Evolutionary conservation across 2,113 vertebrate species (phyloP).

Genomic region (Gallinago paraguaiae): DNA sequence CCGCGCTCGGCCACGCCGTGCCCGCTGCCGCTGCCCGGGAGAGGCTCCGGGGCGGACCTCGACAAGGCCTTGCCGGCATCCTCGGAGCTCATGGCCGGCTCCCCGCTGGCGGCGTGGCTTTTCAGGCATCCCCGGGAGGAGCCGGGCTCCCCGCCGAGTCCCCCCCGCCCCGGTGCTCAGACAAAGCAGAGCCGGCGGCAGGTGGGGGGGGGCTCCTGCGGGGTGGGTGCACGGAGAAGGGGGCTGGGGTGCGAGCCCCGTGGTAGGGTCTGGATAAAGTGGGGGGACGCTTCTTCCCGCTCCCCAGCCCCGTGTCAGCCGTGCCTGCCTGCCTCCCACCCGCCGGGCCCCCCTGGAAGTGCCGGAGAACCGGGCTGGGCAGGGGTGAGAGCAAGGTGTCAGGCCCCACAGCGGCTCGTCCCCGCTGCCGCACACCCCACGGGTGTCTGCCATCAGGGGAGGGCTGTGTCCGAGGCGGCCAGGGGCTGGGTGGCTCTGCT

Average conservation of each 20-base stretch:
- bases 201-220: constrained; percentile 26
- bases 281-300: not conserved
- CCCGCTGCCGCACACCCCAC: rapidly evolving
- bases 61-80: not conserved
- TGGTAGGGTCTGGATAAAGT: not conserved
- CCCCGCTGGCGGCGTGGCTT: not conserved
- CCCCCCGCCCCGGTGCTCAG: not conserved
- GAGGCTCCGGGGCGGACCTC: not conserved
- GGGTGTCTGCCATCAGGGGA: not conserved
- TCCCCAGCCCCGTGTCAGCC: not conserved
- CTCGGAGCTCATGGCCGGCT: not conserved
- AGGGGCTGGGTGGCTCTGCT: not conserved
- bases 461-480: rapidly evolving
- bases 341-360: not conserved
- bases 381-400: not conserved
- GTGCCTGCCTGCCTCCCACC: not conserved
- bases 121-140: not conserved
- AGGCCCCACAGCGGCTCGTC: not conserved
- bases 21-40: not conserved
- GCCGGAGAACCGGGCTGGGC: not conserved
- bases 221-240: constrained; percentile 25
- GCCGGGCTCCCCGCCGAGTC: not conserved
- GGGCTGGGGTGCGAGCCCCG: not conserved
- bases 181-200: constrained; percentile 43
- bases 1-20: not conserved